Conservation (phyloP, 1,140 invertebrate species). For the Cheumatopsyche charites region DNA sequence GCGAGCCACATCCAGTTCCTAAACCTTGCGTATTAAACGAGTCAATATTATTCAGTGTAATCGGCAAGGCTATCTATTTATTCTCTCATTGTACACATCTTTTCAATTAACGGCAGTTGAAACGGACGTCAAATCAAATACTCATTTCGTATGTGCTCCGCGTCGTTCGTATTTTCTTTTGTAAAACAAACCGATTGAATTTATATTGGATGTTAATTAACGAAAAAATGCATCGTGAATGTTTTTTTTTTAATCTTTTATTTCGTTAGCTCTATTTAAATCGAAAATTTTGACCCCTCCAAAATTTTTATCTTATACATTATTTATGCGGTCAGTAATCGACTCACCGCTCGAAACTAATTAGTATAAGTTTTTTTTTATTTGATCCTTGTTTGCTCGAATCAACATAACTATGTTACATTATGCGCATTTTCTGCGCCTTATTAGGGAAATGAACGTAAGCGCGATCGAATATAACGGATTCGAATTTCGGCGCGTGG, state of each 20-base stretch:
- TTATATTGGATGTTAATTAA: no score
- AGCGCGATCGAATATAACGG: slow-evolving; percentile 6
- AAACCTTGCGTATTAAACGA: slow-evolving; percentile 1
- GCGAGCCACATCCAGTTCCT: neutral
- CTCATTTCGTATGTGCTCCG: slow-evolving; percentile 8
- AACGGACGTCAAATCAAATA: slow-evolving; percentile 20
- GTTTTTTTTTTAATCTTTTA: no score
- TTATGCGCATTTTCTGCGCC: slow-evolving; percentile 18
- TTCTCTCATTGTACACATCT: slow-evolving; percentile 25
- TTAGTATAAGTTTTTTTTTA: slow-evolving; percentile 14
- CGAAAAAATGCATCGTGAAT: no score
- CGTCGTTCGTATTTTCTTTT: neutral
- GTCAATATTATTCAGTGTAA: slow-evolving; percentile 19
- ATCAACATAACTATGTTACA: slow-evolving; percentile 20
- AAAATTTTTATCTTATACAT: slow-evolving; percentile 16
- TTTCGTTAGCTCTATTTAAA: no score
- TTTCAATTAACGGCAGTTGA: slow-evolving; percentile 19
- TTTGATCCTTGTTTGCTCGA: slow-evolving; percentile 19
- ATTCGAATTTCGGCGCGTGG: neutral
- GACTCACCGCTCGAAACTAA: slow-evolving; percentile 18
- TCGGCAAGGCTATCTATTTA: slow-evolving; percentile 15
- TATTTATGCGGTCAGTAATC: slow-evolving; percentile 14
- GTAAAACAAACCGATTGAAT: neutral
- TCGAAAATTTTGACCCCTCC: neutral
- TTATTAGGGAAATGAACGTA: slow-evolving; percentile 17